A percentile compares a stretch with the other conserved stretches of the same genome.
Conservation (phyloP, 2,113 vertebrate genomes). For the Protobothrops flavoviridis region DNA sequence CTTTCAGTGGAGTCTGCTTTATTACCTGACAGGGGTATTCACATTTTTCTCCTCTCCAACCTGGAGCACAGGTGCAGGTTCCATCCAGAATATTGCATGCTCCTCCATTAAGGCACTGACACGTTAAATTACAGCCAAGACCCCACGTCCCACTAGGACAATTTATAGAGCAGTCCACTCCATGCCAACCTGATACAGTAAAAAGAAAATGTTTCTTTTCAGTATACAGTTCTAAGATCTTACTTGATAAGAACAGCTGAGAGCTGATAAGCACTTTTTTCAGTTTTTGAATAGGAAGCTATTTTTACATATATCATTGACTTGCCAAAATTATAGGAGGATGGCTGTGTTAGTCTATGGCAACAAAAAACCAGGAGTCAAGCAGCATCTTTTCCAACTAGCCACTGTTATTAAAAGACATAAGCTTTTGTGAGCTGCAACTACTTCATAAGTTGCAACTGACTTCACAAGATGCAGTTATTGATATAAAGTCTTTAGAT, state of each 20-base stretch:
- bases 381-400: background rate
- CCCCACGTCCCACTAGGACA: slow-evolving; percentile 95
- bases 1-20: background rate
- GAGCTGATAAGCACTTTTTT: background rate
- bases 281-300: background rate
- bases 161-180: slow-evolving; percentile 93
- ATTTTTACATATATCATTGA: background rate
- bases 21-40: slow-evolving; percentile 86
- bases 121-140: slow-evolving; percentile 88
- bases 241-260: background rate
- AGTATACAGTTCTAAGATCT: background rate
- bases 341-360: background rate
- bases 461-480: background rate
- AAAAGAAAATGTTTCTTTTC: slow-evolving; percentile 4
- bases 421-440: background rate
- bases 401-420: background rate
- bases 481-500: background rate
- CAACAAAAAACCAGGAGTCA: background rate
- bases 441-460: background rate
- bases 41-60: slow-evolving; percentile 90
- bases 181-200: slow-evolving; percentile 86
- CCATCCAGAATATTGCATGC: slow-evolving; percentile 87
- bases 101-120: slow-evolving; percentile 85
- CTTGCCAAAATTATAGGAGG: background rate
- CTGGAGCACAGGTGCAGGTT: slow-evolving; percentile 86